Base-by-base conservation (phyloP, 2,888 invertebrate species). In the Epistrophe eligans region DNA sequence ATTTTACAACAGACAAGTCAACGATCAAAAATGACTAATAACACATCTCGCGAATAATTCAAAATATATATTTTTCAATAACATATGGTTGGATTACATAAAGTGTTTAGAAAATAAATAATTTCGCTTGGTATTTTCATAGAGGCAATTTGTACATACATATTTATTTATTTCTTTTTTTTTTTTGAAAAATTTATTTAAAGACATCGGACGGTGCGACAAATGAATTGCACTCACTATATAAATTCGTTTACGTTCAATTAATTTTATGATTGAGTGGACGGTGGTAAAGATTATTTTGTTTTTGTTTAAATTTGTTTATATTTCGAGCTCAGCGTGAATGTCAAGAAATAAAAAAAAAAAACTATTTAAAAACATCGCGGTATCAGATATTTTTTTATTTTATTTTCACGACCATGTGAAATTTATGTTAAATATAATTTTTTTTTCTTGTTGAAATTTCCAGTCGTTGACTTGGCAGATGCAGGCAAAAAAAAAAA, bases 171-270 rank as follows among this genome's bases (percentile, higher is more conserved):
- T 19, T 8, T 50, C n/a, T n/a, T 24, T 24, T 24, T 24, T 48
- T 66, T n/a, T 24, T 45, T 35, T 19, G 19, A 58, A 66, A 76
- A 66, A 60, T 9, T 15, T 77, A 77, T 67, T 45, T 58, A 19
- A 64, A 76, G 50, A 60, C 57, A 67, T 67, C 45, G 11, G 10
- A 38, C 50, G 72, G 67, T 67, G 67, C 67, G 80, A 84, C 73
- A 79, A 77, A 81, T 74, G 48, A 82, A 82, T 73, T 77, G 77
- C 77, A 81, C 43, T 85, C 77, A 73, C 85, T 71, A 74, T 50
- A 81, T 71, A 79, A 71, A 72, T 45, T 85, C 82, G 85, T 82
- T 38, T 70, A 70, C 82, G 74, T 82, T 85, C 82, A 85, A 85
- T 85, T 85, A 79, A 85, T 81, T 77, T 64, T 64, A 52, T 81